A percentile compares a stretch with the other conserved stretches of the same genome.
Conservation (phyloP, 2,888 invertebrate genomes). For the Molorchus minor region DNA sequence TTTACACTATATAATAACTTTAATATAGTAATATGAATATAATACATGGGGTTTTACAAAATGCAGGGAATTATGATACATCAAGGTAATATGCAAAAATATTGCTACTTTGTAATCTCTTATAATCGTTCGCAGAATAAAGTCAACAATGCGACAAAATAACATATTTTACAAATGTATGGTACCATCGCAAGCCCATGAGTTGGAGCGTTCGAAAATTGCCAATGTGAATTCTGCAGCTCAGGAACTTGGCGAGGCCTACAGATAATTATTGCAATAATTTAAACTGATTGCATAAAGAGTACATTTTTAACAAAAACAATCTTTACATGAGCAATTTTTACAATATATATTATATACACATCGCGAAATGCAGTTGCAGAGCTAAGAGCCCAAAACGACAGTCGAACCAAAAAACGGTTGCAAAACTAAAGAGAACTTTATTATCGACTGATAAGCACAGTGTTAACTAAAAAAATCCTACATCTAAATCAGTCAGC, state of each 20-base stretch:
- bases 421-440: conserved; percentile 45
- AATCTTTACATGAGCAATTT: conserved; percentile 64
- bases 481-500: conserved; percentile 62
- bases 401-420: conserved; percentile 52
- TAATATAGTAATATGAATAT: conserved; percentile 65
- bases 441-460: conserved; percentile 52
- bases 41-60: conserved; percentile 64
- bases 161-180: conserved; percentile 45
- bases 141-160: conserved; percentile 59
- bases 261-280: conserved; percentile 50
- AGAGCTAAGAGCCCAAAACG: conserved; percentile 46
- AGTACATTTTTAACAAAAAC: conserved; percentile 61
- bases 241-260: conserved; percentile 31
- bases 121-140: conserved; percentile 60
- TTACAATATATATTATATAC: conserved; percentile 60
- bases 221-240: conserved; percentile 28
- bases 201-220: conserved; percentile 28
- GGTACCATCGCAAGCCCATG: conserved; percentile 18
- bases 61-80: conserved; percentile 61
- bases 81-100: conserved; percentile 65
- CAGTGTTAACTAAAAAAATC: conserved; percentile 51
- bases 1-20: conserved; percentile 75
- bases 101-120: conserved; percentile 63
- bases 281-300: conserved; percentile 52
- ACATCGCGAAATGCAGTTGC: conserved; percentile 51